phyloP scores from a whole-genome alignment of 37 sponge, comb jelly and placozoan species.

The Beroe ovata region DNA sequence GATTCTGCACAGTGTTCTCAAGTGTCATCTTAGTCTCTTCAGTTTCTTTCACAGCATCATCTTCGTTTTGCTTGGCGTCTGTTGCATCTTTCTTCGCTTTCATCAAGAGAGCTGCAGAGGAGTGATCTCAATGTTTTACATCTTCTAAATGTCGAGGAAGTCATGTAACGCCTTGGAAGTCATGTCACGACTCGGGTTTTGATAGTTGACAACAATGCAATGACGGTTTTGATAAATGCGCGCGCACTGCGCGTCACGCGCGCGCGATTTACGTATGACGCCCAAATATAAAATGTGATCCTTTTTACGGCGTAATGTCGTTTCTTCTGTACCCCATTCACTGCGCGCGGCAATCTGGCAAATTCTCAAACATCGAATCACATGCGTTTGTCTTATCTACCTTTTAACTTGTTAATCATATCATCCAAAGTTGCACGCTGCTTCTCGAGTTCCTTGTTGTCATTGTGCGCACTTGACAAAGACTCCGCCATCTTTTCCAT shows the following conservation, averaged over 20 bases:
- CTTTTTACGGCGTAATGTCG: slow-evolving; percentile 3
- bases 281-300: slow-evolving; percentile 10
- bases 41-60: neutral
- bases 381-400: neutral
- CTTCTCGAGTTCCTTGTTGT: slow-evolving; percentile 32
- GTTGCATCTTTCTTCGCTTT: slow-evolving; percentile 50
- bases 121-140: too few relatives aligned
- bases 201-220: too few relatives aligned
- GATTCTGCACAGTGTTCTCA: neutral
- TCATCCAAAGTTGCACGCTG: neutral
- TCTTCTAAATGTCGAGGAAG: too few relatives aligned
- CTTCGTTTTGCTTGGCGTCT: neutral
- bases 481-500: slow-evolving; percentile 1
- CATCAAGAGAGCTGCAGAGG: neutral
- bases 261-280: neutral
- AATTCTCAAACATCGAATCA: neutral
- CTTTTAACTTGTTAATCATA: slow-evolving; percentile 47
- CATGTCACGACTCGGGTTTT: too few relatives aligned
- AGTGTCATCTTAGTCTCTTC: slow-evolving; percentile 3
- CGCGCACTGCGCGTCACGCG: too few relatives aligned
- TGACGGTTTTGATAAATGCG: too few relatives aligned
- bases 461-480: neutral
- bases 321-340: neutral
- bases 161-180: too few relatives aligned
- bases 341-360: neutral